Evolutionary conservation across 1,140 invertebrate genomes (phyloP), one percentile per base, ranked within the genome.

Genomic region (Drosophila parabipectinata): DNA sequence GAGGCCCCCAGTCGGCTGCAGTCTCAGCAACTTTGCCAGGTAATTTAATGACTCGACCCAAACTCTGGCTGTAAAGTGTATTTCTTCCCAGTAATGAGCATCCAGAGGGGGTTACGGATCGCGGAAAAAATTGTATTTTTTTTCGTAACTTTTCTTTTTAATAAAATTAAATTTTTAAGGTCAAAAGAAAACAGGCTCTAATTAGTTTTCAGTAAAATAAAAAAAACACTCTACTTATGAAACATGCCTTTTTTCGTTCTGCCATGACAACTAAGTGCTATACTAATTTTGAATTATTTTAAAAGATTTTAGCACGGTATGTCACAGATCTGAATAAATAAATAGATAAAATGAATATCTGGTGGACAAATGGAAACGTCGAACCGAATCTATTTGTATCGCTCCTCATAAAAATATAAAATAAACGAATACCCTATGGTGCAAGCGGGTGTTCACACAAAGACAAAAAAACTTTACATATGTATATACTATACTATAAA

Each of bases 21-120:
- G 62, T 66, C 62, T 69, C 45, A 18, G 41, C 41, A 44, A 44
- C 30, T 53, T 45, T 15, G 26, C 2, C 39, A 71, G 81, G 82
- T 85, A 85, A 85, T 85, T 85, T 81, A 85, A 85, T 85, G 82
- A 87, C 81, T 85, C 64, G 61, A 50, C 44, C 34, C 34, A 10
- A 37, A 37, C 41, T n/a, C 41, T 4, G 14, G 15, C 34, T 10
- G 34, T 10, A 37, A 44, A 14, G 15, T 5, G 41, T 1, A 14
- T 14, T 6, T 4, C 41, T 8, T 18, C 14, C 41, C 41, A 21
- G 21, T 66, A 47, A 54, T 45, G 24, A 37, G 39, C 10, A 37
- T n/a, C 14, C 24, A 30, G 45, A 34, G 24, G 0, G 24, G 21
- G 14, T 45, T 26, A 18, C 15, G 60, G 21, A n/a, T 12, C 34